Evolutionary conservation across 1,140 invertebrate species (phyloP).

Genomic region (Zaprionus tsacasi): DNA sequence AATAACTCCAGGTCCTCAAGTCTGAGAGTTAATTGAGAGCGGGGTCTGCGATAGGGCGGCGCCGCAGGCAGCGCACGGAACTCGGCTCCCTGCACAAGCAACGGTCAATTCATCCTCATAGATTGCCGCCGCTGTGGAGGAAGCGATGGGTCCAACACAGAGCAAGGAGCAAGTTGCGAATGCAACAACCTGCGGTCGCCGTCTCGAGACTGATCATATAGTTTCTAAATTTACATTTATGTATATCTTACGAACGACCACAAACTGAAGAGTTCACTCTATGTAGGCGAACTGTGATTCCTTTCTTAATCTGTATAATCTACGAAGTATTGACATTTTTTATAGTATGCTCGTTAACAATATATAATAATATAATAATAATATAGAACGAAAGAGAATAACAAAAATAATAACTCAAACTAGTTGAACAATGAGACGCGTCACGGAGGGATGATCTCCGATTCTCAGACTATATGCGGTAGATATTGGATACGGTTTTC

Average conservation of each 20-base stretch:
- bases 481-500: conserved; percentile 20
- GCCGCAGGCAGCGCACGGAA: conserved; percentile 47
- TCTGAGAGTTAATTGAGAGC: conserved; percentile 44
- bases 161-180: conserved; percentile 8
- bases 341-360: conserved; percentile 71
- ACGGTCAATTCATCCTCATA: conserved; percentile 74
- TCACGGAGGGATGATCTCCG: neutral
- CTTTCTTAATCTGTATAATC: conserved; percentile 1
- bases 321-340: neutral
- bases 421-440: conserved; percentile 41
- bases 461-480: conserved; percentile 13
- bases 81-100: conserved; percentile 29
- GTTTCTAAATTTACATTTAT: conserved; percentile 2
- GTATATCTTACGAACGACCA: neutral
- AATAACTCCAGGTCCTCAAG: conserved; percentile 13
- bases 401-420: conserved; percentile 44
- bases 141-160: conserved; percentile 5
- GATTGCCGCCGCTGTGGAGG: conserved; percentile 41
- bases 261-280: neutral
- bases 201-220: neutral
- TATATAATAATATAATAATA: conserved; percentile 39
- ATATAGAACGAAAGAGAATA: conserved; percentile 33
- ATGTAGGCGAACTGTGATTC: neutral
- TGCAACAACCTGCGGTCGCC: conserved; percentile 9
- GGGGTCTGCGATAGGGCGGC: conserved; percentile 17